A percentile compares a stretch with the other conserved stretches of the same genome.
These are phyloP conservation scores for Molanna angustata DNA, from an alignment of 2,888 invertebrate species.

Conservation along the genomic window DNA sequence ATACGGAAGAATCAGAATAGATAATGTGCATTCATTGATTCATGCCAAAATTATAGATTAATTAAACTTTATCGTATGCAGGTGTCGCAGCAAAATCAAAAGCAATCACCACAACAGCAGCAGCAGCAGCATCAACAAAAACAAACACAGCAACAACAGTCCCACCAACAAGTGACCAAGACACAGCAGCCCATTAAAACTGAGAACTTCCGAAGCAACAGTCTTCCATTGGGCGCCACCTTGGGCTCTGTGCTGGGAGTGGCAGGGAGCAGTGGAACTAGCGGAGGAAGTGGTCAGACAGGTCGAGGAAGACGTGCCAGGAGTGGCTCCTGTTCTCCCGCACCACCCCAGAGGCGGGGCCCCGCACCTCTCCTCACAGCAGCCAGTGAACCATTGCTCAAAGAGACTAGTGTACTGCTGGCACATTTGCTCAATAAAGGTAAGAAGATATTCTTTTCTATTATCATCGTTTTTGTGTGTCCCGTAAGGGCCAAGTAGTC, in stretches of 20 bases:
- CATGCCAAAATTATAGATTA: too few species aligned
- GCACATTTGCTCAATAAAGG: slow-evolving; percentile 69
- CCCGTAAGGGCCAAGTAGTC: too few species aligned
- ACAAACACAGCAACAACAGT: too few species aligned
- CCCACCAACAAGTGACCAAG: not conserved
- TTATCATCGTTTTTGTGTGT: too few species aligned
- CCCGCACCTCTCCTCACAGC: slow-evolving; percentile 68
- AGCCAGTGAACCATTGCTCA: slow-evolving; percentile 72
- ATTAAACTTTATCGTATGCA: too few species aligned
- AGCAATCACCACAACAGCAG: too few species aligned
- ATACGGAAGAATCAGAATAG: too few species aligned
- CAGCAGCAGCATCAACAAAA: too few species aligned
- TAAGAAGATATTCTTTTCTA: too few species aligned
- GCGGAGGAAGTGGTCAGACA: slow-evolving; percentile 37
- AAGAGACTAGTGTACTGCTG: slow-evolving; percentile 71
- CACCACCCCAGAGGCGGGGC: slow-evolving; percentile 36
- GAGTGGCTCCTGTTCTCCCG: slow-evolving; percentile 29
- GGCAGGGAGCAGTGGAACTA: slow-evolving; percentile 37
- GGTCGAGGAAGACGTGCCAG: slow-evolving; percentile 18
- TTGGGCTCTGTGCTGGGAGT: slow-evolving; percentile 37
- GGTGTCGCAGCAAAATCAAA: too few species aligned
- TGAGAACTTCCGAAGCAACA: slow-evolving; percentile 62
- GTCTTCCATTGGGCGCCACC: slow-evolving; percentile 59
- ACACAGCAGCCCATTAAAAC: slow-evolving; percentile 35
- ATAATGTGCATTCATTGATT: too few species aligned